Evolutionary conservation across 2,113 vertebrate species (phyloP), one percentile per base, ranked within the genome.

Genomic region (Genyomyrus donnyi): DNA sequence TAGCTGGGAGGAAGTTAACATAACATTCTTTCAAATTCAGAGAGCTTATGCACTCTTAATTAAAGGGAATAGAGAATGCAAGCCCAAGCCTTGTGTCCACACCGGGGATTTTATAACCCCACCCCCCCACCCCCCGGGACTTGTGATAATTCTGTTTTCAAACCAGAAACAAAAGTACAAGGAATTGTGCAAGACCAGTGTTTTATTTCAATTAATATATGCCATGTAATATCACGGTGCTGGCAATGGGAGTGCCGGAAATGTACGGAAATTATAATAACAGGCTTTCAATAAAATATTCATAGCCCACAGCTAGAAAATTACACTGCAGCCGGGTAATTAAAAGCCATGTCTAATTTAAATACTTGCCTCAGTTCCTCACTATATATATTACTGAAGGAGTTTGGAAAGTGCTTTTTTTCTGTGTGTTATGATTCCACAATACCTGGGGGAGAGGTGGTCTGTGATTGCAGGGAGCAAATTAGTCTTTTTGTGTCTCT

Each of bases 341-440:
- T 95, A 95, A 95, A 95, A 95, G 90, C 89, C 92, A 90, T 93
- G 93, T 95, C 93, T 93, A 93, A 95, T 94, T 95, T 94, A 93
- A 93, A 95, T 92, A 92, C 93, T 92, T 88, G 90, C 92, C 91
- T 89, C 90, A 87, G 50, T 35, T 35, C 90, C 92, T 87, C 85
- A 27, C 93, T 86, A 90, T 92, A 92, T 92, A 90, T 92, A 84
- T 83, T 93, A 94, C 83, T 87, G 89, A 11, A 89, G 46, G 91
- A 74, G 88, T 91, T 88, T 89, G 89, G 91, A 94, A 95, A 93
- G 91, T 92, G 94, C 93, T 88, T 88, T 93, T 93, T 94, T 93
- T 94, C 92, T 88, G 88, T 88, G 19, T 92, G 93, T 94, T 95
- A 93, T 88, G 85, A 89, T 92, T 89, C 45, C 56, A 91, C 91